phyloP scores from a whole-genome alignment of 2,797 vertebrate species.

The Poecile montanus region DNA sequence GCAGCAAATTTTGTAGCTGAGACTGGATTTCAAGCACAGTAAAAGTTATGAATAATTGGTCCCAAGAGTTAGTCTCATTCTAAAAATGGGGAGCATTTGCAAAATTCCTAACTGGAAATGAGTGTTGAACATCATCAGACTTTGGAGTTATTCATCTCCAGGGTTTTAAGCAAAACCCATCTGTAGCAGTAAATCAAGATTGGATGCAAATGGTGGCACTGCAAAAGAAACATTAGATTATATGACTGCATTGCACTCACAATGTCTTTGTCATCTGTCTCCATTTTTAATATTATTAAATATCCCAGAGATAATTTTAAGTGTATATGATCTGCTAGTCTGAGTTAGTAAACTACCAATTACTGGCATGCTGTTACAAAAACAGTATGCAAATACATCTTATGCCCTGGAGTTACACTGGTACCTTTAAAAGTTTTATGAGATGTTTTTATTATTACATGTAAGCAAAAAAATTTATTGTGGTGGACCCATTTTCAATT shows the following conservation, averaged over 20 bases:
- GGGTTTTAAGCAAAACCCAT: not conserved
- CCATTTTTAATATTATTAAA: not conserved
- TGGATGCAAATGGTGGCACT: not conserved
- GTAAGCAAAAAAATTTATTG: not conserved
- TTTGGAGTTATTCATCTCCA: not conserved
- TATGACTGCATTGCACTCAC: not conserved
- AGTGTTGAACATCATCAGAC: slow-evolving; percentile 27
- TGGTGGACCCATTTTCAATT: not conserved
- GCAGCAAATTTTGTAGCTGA: not conserved
- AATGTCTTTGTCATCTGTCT: not conserved
- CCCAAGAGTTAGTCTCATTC: not conserved
- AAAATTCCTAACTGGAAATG: slow-evolving; percentile 37
- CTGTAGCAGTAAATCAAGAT: not conserved
- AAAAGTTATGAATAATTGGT: not conserved
- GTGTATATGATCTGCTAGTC: not conserved
- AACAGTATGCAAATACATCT: not conserved
- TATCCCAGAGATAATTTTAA: not conserved
- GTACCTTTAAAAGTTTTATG: not conserved
- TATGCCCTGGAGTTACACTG: not conserved
- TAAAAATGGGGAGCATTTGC: not conserved
- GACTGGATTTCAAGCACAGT: not conserved
- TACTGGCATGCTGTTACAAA: not conserved
- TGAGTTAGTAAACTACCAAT: not conserved
- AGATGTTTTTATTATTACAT: not conserved
- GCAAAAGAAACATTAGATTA: not conserved